phyloP scores from a whole-genome alignment of 2,888 invertebrate species.

The Apotomis turbidana region DNA sequence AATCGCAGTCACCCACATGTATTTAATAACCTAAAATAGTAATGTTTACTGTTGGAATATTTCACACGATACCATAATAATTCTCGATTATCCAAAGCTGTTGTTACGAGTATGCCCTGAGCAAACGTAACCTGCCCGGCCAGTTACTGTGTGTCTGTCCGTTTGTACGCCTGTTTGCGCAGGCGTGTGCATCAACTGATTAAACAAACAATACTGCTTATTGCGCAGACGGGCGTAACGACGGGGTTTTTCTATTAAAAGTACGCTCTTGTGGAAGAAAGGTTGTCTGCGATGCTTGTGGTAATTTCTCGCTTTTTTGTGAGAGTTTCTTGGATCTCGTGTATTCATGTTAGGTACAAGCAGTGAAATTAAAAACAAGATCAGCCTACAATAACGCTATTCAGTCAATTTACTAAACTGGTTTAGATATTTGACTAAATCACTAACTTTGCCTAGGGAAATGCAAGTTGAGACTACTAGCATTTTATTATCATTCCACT shows the following conservation, averaged over 20 bases:
- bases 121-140: constrained; percentile 33
- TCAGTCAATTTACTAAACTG: too few species aligned
- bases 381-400: too few species aligned
- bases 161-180: constrained; percentile 44
- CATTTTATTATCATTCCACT: too few species aligned
- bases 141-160: constrained; percentile 39
- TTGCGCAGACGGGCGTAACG: neutral
- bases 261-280: neutral
- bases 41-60: constrained; percentile 11
- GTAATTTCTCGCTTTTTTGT: neutral
- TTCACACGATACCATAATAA: constrained; percentile 3
- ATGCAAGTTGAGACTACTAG: too few species aligned
- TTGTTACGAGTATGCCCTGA: constrained; percentile 28
- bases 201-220: constrained; percentile 45
- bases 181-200: constrained; percentile 49
- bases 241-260: neutral
- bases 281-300: neutral
- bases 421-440: too few species aligned
- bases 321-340: too few species aligned
- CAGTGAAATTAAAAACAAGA: too few species aligned
- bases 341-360: too few species aligned
- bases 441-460: too few species aligned
- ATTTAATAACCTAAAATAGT: neutral
- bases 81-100: constrained; percentile 23
- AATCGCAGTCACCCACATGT: neutral